A percentile compares a stretch with the other conserved stretches of the same genome.
These are phyloP conservation scores for Cervus canadensis DNA, from an alignment of 2,113 vertebrate species.

Conservation along the genomic window DNA sequence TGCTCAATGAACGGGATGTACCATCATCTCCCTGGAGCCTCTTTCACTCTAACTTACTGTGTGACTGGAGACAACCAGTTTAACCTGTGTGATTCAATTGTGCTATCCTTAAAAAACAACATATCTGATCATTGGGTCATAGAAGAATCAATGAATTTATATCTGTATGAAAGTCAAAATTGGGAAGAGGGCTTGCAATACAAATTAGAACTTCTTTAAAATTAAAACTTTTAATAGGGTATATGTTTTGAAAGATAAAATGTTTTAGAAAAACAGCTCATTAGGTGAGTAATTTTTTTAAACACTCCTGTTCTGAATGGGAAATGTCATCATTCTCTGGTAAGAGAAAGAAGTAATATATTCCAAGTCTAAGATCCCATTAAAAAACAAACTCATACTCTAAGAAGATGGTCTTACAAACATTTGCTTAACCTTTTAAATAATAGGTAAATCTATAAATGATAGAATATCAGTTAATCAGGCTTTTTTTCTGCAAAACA, in stretches of 20 bases:
- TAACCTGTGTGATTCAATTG: not conserved
- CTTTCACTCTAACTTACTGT: not conserved
- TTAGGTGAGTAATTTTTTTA: not conserved
- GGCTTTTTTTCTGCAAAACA: conserved; percentile 1
- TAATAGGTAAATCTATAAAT: not conserved
- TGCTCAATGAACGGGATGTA: not conserved
- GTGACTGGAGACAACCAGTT: not conserved
- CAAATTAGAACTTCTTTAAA: not conserved
- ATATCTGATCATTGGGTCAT: not conserved
- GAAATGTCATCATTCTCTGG: not conserved
- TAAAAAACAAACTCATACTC: not conserved
- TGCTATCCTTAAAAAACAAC: not conserved
- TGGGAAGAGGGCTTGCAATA: not conserved
- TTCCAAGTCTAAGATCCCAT: not conserved
- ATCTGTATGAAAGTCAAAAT: not conserved
- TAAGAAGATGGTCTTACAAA: not conserved
- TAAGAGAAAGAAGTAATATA: not conserved
- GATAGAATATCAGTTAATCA: not conserved
- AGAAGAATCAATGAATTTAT: not conserved
- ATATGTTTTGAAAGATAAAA: conserved; percentile 28
- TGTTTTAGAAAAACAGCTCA: not conserved
- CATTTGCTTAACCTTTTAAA: not conserved
- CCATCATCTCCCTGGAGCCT: not conserved
- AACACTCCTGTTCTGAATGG: not conserved
- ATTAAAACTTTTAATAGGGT: conserved; percentile 3